These are phyloP conservation scores for Oreortyx pictus DNA, from an alignment of 2,797 vertebrate genomes.

Conservation along the genomic window DNA sequence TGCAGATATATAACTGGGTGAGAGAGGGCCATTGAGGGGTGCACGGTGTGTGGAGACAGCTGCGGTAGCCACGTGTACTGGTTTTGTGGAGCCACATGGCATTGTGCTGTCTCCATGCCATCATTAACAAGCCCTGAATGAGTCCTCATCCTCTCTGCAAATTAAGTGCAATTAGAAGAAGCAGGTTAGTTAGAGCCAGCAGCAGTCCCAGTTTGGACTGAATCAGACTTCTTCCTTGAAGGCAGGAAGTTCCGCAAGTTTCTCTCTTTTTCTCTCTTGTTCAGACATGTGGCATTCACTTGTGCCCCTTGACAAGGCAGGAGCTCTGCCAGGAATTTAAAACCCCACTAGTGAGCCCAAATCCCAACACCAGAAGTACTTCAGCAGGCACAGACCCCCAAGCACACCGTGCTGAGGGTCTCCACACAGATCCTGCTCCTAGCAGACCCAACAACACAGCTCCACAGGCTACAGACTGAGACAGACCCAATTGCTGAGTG, in stretches of 20 bases:
- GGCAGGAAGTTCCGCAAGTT: not conserved
- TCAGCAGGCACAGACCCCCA: no score
- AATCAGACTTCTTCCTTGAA: not conserved
- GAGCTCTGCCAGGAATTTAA: not conserved
- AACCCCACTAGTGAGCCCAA: no score
- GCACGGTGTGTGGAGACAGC: not conserved
- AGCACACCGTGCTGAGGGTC: not conserved
- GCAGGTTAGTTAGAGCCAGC: not conserved
- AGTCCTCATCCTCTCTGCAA: not conserved
- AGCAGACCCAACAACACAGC: not conserved
- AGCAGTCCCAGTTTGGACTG: not conserved
- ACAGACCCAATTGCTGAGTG: fast-evolving
- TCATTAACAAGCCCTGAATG: not conserved
- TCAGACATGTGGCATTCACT: not conserved
- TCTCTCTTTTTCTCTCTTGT: not conserved
- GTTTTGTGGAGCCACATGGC: fast-evolving
- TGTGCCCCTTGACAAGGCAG: not conserved
- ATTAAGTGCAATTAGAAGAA: not conserved
- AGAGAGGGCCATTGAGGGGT: not conserved
- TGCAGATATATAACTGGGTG: fast-evolving
- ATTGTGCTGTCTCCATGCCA: fast-evolving
- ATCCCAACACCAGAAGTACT: no score
- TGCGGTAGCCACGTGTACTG: not conserved
- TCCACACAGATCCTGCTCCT: not conserved
- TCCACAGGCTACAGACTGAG: not conserved